phyloP scores from a whole-genome alignment of 2,113 vertebrate species.

The Elephantulus edwardii region DNA sequence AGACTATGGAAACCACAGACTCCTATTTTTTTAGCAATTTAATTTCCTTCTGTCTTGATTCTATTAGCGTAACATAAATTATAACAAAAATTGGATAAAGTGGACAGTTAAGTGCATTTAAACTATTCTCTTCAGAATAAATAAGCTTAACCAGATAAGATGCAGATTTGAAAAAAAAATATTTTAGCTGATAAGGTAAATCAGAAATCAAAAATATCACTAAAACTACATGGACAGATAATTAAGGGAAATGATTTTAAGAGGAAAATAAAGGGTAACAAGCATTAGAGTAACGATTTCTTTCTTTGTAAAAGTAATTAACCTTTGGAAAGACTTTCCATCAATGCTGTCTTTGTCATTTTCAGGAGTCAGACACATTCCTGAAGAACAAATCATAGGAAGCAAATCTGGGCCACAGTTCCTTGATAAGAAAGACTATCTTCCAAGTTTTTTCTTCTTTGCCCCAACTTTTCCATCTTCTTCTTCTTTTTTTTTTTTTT shows the following conservation, averaged over 20 bases:
- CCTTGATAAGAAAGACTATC: neutral
- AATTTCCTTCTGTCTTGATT: slow-evolving; percentile 84
- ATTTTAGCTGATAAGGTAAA: slow-evolving; percentile 82
- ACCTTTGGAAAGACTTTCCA: slow-evolving; percentile 81
- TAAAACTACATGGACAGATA: slow-evolving; percentile 64
- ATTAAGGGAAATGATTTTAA: slow-evolving; percentile 78
- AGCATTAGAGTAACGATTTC: slow-evolving; percentile 78
- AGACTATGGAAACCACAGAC: slow-evolving; percentile 74
- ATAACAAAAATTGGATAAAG: slow-evolving; percentile 86
- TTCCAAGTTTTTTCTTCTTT: neutral
- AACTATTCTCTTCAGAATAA: slow-evolving; percentile 84
- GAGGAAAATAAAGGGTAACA: slow-evolving; percentile 80
- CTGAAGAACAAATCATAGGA: slow-evolving; percentile 56
- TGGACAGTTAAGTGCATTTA: slow-evolving; percentile 84
- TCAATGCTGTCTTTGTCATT: slow-evolving; percentile 74
- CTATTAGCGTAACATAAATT: slow-evolving; percentile 85
- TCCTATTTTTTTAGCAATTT: slow-evolving; percentile 83
- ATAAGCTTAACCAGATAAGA: slow-evolving; percentile 84
- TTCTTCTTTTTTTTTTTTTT: slow-evolving; percentile 8
- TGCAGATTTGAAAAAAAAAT: slow-evolving; percentile 81
- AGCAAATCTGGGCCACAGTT: neutral
- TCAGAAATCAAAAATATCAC: slow-evolving; percentile 78
- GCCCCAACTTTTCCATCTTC: neutral
- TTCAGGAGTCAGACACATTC: slow-evolving; percentile 72
- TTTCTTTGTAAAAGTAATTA: slow-evolving; percentile 82